phyloP scores from a whole-genome alignment of 2,888 invertebrate genomes.

The Coremacera marginata region DNA sequence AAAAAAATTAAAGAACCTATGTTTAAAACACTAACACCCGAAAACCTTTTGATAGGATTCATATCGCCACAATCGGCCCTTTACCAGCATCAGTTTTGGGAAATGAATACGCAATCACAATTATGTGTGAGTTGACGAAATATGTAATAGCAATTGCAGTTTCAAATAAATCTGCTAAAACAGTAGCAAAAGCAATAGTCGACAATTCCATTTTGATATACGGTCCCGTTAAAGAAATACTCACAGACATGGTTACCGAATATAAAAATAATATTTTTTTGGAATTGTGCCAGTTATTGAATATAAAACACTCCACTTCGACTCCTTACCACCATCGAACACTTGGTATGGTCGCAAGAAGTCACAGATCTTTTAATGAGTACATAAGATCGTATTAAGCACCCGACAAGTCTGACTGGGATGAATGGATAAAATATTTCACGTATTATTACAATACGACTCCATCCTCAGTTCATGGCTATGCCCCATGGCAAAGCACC shows the following conservation, averaged over 20 bases:
- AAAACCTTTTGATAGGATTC: slow-evolving; percentile 1
- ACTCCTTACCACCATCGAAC: slow-evolving; percentile 35
- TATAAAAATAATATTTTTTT: background rate
- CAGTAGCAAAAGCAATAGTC: background rate
- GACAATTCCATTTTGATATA: slow-evolving; percentile 2
- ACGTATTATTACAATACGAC: slow-evolving; percentile 13
- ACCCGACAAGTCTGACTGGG: slow-evolving; percentile 21
- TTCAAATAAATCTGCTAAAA: background rate
- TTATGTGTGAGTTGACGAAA: slow-evolving; percentile 1
- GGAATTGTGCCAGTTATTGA: background rate
- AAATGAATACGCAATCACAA: slow-evolving; percentile 10
- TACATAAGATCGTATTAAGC: slow-evolving; percentile 21
- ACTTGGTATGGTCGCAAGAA: slow-evolving; percentile 17
- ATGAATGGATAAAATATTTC: slow-evolving; percentile 26
- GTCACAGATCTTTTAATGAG: slow-evolving; percentile 27
- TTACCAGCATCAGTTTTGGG: background rate
- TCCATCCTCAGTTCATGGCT: slow-evolving; percentile 25
- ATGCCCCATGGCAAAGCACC: slow-evolving; percentile 9
- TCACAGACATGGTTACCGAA: background rate
- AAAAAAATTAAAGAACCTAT: background rate
- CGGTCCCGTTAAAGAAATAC: background rate
- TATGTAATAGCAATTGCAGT: background rate
- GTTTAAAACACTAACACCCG: background rate
- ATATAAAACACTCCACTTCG: background rate
- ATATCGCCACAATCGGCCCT: background rate